Conservation (phyloP, 2,797 vertebrate species). For the Spondyliosoma cantharus region DNA sequence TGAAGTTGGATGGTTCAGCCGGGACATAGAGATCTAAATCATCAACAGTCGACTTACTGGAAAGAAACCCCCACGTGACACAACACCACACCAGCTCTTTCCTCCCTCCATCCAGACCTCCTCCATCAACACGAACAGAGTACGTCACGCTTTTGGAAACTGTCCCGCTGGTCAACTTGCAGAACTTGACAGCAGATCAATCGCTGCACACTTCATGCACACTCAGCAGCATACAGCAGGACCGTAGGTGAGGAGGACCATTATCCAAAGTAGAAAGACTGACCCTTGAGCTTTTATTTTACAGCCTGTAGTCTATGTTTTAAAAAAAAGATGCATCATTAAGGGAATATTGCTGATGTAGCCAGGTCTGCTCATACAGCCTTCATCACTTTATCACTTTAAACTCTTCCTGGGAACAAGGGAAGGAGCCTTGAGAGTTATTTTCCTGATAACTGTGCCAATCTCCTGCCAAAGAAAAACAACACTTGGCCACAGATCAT, state of each 20-base stretch:
- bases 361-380: neutral
- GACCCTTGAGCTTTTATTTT: conserved; percentile 37
- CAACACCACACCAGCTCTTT: neutral
- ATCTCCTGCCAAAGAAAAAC: neutral
- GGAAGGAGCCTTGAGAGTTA: neutral
- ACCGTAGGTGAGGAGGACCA: conserved; percentile 9
- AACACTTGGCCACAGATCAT: neutral
- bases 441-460: neutral
- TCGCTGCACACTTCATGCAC: neutral
- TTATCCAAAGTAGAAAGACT: conserved; percentile 22
- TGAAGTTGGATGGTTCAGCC: neutral
- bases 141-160: conserved; percentile 11
- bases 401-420: neutral
- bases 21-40: neutral
- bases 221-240: conserved; percentile 7
- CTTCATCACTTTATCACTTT: neutral
- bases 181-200: conserved; percentile 1
- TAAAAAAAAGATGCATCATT: conserved; percentile 1
- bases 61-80: neutral
- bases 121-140: neutral
- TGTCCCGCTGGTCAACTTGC: neutral
- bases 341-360: conserved; percentile 4
- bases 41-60: neutral
- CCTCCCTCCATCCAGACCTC: neutral
- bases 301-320: conserved; percentile 1